Base-by-base conservation (phyloP, 2,113 vertebrate species). In the Cyanoderma ruficeps region DNA sequence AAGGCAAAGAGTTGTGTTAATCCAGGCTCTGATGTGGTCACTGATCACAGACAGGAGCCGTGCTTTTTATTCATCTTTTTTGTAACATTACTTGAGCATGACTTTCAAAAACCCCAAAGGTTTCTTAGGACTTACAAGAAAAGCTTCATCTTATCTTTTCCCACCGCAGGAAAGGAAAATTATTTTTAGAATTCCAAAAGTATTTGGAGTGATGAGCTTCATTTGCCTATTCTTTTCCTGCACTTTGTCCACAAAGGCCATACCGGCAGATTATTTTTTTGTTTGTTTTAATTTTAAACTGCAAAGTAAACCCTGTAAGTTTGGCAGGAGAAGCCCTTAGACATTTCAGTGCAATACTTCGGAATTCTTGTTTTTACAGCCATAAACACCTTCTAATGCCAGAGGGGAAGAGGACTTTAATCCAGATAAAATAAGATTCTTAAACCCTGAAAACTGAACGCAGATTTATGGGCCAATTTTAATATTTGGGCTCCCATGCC, bases 381-480 rank as follows among this genome's bases (percentile, higher is more conserved):
- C 91, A 69, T 97, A 98, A 98, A 98, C 96, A 97, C 97, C 95
- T 97, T 78, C 95, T 42, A 13, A 88, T 96, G 96, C 97, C 97
- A 96, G 96, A 90, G 95, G 91, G 93, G 93, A 98, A 97, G 97
- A 96, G 89, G 91, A 96, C 94, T 97, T 97, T 81, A 97, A 97
- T 97, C 97, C 97, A 98, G 97, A 97, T 96, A 97, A 97, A 98
- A 97, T 95, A 97, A 97, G 95, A 94, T 96, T 94, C 96, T 96
- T 94, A 94, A 97, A 94, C 87, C 77, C 89, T 86, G 97, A 97
- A 97, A 97, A 96, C 80, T 93, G 28, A 35, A 55, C 83, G 49
- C 74, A 87, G 95, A 96, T 98, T 97, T 97, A 96, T 88, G 92
- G 90, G 96, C 95, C 94, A 96, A 91, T 96, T 97, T 96, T 69